These are phyloP conservation scores for Tanytarsus gracilentus DNA, from an alignment of 2,888 invertebrate species.

Conservation along the genomic window DNA sequence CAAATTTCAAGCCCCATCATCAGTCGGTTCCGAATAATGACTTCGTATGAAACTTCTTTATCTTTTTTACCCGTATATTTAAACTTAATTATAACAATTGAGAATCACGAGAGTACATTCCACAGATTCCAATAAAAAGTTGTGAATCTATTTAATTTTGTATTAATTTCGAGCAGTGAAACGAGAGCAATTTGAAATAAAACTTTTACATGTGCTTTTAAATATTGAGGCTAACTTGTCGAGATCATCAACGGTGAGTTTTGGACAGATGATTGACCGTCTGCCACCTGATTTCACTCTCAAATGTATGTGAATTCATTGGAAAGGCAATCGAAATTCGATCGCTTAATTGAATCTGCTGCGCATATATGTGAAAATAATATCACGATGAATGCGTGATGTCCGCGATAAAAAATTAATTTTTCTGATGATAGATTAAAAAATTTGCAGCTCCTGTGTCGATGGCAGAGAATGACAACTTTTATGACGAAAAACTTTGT, in stretches of 20 bases:
- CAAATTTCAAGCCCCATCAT: constrained; percentile 4
- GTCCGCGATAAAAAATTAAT: too few species aligned
- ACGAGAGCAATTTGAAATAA: constrained; percentile 3
- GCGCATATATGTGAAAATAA: background rate
- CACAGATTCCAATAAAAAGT: background rate
- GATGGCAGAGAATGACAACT: too few species aligned
- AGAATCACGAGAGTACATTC: constrained; percentile 2
- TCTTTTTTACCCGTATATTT: background rate
- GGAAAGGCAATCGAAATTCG: constrained; percentile 20
- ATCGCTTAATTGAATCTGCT: constrained; percentile 12
- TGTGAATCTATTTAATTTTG: background rate
- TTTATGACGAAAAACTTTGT: too few species aligned
- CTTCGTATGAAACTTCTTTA: background rate
- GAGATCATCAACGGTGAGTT: background rate
- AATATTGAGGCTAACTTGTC: background rate
- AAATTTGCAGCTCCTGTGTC: too few species aligned
- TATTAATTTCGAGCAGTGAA: background rate
- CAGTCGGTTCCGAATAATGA: constrained; percentile 17
- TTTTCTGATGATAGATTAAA: too few species aligned
- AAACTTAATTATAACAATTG: background rate
- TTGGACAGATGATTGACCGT: constrained; percentile 8
- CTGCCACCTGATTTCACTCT: constrained; percentile 4
- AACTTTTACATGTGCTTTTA: too few species aligned
- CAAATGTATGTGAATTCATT: background rate
- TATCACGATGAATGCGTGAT: too few species aligned